phyloP scores from a whole-genome alignment of 2,113 vertebrate species.

The Mionectes macconnelli region DNA sequence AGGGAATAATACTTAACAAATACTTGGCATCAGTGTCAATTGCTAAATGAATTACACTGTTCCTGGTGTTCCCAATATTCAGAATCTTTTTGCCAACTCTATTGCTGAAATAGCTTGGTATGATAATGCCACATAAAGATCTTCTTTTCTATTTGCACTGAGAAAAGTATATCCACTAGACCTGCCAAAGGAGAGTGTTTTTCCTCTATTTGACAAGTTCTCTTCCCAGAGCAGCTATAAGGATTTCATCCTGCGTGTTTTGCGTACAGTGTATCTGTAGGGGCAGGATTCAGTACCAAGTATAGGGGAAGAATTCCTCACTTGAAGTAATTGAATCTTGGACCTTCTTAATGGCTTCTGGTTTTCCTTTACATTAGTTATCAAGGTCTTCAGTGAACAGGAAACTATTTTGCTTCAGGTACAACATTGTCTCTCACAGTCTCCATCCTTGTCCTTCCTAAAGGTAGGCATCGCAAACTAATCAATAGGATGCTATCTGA shows the following conservation, averaged over 20 bases:
- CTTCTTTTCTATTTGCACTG: background rate
- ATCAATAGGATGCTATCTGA: background rate
- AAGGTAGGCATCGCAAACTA: background rate
- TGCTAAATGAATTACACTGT: background rate
- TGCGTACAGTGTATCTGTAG: background rate
- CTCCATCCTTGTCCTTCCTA: background rate
- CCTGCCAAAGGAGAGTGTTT: background rate
- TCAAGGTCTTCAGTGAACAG: background rate
- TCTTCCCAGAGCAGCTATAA: background rate
- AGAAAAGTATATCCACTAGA: background rate
- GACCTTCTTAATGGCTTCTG: background rate
- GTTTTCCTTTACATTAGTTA: background rate
- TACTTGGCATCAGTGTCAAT: background rate
- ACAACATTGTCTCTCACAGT: background rate
- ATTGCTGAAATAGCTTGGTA: background rate
- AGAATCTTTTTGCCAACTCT: background rate
- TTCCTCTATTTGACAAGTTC: background rate
- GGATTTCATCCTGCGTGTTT: background rate
- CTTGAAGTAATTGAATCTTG: background rate
- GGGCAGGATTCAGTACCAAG: background rate
- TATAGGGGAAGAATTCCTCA: background rate
- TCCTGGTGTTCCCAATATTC: background rate
- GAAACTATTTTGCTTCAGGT: background rate
- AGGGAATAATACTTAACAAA: background rate
- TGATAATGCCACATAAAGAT: background rate